Conservation (phyloP, 2,888 invertebrate species). For the Torymus auratus region DNA sequence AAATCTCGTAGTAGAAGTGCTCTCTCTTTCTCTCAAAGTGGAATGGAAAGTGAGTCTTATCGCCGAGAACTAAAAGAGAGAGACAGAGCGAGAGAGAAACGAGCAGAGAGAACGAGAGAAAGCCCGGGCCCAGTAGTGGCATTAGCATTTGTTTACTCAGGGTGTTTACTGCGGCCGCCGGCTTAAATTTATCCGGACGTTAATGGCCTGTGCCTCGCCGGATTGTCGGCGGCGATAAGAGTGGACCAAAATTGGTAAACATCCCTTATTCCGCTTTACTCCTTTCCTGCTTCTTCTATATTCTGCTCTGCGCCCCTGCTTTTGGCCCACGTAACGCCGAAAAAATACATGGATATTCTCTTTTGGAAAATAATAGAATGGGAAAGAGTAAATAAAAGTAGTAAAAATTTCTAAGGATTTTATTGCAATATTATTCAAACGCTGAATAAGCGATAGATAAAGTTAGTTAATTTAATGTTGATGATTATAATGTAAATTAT, state of each 20-base stretch:
- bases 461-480: too few relatives aligned
- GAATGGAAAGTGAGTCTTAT: constrained; percentile 62
- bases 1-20: constrained; percentile 48
- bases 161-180: constrained; percentile 63
- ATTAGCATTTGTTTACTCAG: constrained; percentile 66
- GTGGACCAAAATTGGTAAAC: constrained; percentile 64
- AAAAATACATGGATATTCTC: neutral
- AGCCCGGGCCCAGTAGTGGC: constrained; percentile 36
- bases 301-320: neutral
- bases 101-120: constrained; percentile 9
- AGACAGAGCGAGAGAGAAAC: constrained; percentile 16
- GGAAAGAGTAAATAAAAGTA: too few relatives aligned
- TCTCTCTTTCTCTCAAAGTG: constrained; percentile 43
- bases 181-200: constrained; percentile 63
- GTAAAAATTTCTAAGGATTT: too few relatives aligned
- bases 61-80: constrained; percentile 40
- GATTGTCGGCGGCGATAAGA: constrained; percentile 63
- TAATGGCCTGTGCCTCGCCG: constrained; percentile 59
- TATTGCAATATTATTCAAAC: too few relatives aligned
- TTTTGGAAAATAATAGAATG: too few relatives aligned
- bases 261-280: constrained; percentile 53
- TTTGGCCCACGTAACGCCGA: neutral
- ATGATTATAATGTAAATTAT: too few relatives aligned
- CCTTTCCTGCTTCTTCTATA: constrained; percentile 1
- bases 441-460: too few relatives aligned